phyloP scores from a whole-genome alignment of 2,797 vertebrate genomes.

The Ctenosaura bakeri region DNA sequence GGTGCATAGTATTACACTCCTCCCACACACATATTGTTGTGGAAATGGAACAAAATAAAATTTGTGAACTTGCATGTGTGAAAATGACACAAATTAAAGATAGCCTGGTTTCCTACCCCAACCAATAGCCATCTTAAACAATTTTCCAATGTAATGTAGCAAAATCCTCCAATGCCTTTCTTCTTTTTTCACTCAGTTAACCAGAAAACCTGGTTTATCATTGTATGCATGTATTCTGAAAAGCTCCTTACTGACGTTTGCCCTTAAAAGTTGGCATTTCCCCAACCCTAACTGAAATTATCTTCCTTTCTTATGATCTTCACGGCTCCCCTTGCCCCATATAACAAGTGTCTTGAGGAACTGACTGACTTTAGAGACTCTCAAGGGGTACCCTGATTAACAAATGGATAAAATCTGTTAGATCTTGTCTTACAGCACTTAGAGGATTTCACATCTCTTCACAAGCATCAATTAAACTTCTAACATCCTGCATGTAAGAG shows the following conservation, averaged over 20 bases:
- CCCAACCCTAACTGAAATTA: neutral
- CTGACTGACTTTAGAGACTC: conserved; percentile 16
- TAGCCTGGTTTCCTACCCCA: neutral
- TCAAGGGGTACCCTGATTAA: conserved; percentile 20
- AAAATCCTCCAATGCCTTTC: neutral
- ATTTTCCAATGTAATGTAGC: neutral
- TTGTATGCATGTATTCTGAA: conserved; percentile 17
- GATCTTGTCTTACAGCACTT: conserved; percentile 23
- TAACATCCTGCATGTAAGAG: conserved; percentile 20
- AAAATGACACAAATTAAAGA: neutral
- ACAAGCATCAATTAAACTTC: conserved; percentile 42
- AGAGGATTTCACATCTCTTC: conserved; percentile 32
- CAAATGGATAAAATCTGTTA: conserved; percentile 40
- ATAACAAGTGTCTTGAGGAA: conserved; percentile 31
- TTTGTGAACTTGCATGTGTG: neutral
- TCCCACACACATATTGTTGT: neutral
- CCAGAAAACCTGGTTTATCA: conserved; percentile 12
- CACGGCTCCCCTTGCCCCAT: neutral
- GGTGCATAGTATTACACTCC: neutral
- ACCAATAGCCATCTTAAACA: neutral
- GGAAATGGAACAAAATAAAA: neutral
- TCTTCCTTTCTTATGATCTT: neutral
- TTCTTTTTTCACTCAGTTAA: neutral
- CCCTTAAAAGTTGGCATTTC: neutral
- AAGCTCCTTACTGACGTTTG: neutral